These are phyloP conservation scores for Lophochroa leadbeateri DNA, from an alignment of 2,113 vertebrate species.

Conservation along the genomic window DNA sequence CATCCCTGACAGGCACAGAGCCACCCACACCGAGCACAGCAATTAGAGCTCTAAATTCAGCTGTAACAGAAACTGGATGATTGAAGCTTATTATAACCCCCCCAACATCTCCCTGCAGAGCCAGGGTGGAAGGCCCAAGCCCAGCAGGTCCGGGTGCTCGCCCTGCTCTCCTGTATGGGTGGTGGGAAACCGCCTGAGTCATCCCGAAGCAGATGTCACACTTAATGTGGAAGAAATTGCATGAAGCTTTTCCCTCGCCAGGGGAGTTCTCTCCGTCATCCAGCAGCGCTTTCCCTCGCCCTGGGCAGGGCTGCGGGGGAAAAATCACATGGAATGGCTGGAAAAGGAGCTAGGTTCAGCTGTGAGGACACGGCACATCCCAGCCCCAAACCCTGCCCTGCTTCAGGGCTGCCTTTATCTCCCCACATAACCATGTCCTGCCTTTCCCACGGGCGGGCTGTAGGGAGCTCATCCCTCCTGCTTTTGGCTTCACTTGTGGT, in stretches of 20 bases:
- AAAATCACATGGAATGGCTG: neutral
- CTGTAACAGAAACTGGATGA: accelerated
- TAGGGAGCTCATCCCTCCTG: neutral
- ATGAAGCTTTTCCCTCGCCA: neutral
- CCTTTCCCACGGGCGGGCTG: neutral
- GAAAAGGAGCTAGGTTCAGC: neutral
- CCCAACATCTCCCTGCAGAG: neutral
- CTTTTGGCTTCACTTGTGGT: neutral
- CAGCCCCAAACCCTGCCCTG: neutral
- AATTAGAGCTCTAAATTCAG: neutral
- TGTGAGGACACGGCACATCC: accelerated
- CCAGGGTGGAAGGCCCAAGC: accelerated
- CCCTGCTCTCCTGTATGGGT: neutral
- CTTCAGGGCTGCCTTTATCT: neutral
- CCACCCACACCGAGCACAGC: neutral
- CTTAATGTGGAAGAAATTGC: neutral
- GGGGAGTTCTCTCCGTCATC: neutral
- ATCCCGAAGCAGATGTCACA: neutral
- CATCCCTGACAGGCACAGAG: neutral
- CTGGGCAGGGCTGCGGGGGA: neutral
- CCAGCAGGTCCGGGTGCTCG: neutral
- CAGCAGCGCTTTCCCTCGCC: neutral
- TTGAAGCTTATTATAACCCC: neutral
- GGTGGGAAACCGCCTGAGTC: conserved; percentile 4
- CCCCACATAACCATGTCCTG: neutral